phyloP scores from a whole-genome alignment of 1,140 invertebrate genomes.

The Caenorhabditis elegans region DNA sequence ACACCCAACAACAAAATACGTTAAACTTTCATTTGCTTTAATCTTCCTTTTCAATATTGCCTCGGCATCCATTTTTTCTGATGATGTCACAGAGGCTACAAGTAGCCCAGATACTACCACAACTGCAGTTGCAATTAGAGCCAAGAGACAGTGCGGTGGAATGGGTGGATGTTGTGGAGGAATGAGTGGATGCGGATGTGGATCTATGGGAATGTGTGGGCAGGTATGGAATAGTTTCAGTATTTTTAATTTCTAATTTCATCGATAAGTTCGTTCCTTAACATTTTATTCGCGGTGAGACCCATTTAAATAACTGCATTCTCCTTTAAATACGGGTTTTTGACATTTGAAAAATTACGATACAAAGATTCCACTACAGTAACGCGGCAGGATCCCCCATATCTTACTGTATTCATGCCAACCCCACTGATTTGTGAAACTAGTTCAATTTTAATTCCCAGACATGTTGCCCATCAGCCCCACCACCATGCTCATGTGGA shows the following conservation, averaged over 20 bases:
- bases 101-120: neutral
- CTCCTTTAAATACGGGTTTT: too few relatives aligned
- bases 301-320: too few relatives aligned
- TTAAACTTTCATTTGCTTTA: too few relatives aligned
- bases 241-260: too few relatives aligned
- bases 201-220: conserved; percentile 27
- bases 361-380: too few relatives aligned
- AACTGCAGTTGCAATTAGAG: neutral
- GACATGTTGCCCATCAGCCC: conserved; percentile 7
- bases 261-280: too few relatives aligned
- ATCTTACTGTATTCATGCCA: too few relatives aligned
- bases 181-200: conserved; percentile 22
- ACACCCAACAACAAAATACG: neutral
- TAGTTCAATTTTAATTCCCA: too few relatives aligned
- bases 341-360: too few relatives aligned
- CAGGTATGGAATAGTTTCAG: neutral
- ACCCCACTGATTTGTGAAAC: too few relatives aligned
- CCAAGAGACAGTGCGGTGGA: conserved; percentile 12
- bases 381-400: too few relatives aligned
- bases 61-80: neutral
- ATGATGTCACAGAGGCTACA: neutral
- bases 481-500: conserved; percentile 17
- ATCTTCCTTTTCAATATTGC: neutral
- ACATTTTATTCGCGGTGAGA: too few relatives aligned
- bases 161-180: conserved; percentile 22